phyloP scores from a whole-genome alignment of 2,888 invertebrate genomes.

The Atherix ibis region DNA sequence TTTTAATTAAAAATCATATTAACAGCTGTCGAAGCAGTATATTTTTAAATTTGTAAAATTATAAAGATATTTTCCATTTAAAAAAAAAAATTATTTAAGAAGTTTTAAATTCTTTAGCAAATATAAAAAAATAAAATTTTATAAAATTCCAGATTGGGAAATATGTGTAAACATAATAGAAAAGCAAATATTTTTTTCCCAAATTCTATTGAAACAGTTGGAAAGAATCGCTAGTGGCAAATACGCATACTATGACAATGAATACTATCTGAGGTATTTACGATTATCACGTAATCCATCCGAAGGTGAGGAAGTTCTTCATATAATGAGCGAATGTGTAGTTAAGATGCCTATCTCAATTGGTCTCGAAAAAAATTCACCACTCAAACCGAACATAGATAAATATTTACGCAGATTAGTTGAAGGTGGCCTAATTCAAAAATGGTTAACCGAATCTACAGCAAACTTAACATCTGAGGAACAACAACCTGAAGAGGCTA shows the following conservation, averaged over 20 bases:
- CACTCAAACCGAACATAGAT: constrained; percentile 53
- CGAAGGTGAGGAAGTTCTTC: constrained; percentile 34
- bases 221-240: constrained; percentile 47
- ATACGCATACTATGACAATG: constrained; percentile 68
- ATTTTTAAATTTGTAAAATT: no score
- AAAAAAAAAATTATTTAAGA: no score
- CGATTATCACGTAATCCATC: constrained; percentile 33
- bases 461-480: constrained; percentile 40
- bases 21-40: no score
- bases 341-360: constrained; percentile 67
- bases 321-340: constrained; percentile 69
- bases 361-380: constrained; percentile 68
- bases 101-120: no score
- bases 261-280: constrained; percentile 49
- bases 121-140: no score
- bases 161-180: no score
- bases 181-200: background rate
- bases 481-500: constrained; percentile 47
- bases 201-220: background rate
- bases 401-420: constrained; percentile 47
- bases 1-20: no score
- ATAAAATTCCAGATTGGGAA: no score
- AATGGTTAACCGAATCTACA: constrained; percentile 66
- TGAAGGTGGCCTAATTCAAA: constrained; percentile 61
- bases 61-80: no score